Base-by-base conservation (phyloP, 2,888 invertebrate species). In the Lapara coniferarum region DNA sequence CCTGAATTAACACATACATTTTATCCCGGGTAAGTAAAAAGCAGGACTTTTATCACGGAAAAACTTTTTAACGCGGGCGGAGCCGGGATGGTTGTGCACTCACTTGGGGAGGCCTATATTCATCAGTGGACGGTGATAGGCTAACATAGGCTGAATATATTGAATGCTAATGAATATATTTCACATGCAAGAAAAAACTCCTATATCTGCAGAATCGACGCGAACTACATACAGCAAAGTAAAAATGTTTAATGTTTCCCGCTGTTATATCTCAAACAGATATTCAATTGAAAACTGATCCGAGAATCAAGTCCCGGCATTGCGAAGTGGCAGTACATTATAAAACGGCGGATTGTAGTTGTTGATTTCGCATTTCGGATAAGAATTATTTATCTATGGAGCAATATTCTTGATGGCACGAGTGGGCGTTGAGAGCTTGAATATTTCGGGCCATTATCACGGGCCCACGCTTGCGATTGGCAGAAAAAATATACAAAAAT, bases 361-460 rank as follows among this genome's bases (percentile, higher is more conserved):
- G 66, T 71, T 66, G 67, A 70, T 70, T 72, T 72, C 71, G 73
- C 75, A 75, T 67, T 71, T 63, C 52, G 59, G 63, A 69, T 69
- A 19, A 59, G 59, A 59, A 52, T 82, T 82, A 86, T 86, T 85
- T 89, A 85, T 89, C 83, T 84, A 80, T 84, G 80, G 81, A 82
- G 82, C 84, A 87, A 89, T 88, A 87, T 89, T 88, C 84, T 87
- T 78, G 85, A 88, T 88, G 80, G 83, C 77, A 77, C 73, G 80
- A 79, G 90, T 89, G 89, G 91, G 92, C 85, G 91, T 78, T 73
- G 79, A 85, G 86, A 89, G 83, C 89, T 89, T 87, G 84, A 84
- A 88, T 92, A 91, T 92, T 92, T 90, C 81, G 87, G 86, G 85
- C 82, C 83, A 88, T 90, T 89, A 89, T 90, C 89, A 85, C 83